These are phyloP conservation scores for Acanthopleura granulata DNA, from an alignment of 2,888 invertebrate species.

Conservation along the genomic window DNA sequence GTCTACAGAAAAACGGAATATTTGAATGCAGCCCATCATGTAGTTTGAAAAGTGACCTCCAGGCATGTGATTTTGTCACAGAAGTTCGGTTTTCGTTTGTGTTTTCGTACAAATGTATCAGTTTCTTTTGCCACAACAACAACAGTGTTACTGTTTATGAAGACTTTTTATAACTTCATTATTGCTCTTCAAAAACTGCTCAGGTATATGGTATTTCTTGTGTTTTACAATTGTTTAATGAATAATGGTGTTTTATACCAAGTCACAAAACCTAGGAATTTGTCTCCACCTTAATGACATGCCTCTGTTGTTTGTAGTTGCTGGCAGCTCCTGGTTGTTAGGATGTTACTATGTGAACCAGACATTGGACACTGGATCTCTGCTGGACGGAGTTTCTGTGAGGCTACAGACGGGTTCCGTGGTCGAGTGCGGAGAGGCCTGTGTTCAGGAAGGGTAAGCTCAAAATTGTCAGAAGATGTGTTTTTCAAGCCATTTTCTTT, in stretches of 20 bases:
- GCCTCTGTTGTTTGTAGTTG: not conserved
- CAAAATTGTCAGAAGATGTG: no score
- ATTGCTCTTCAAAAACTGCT: not conserved
- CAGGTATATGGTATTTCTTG: not conserved
- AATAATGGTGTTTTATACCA: not conserved
- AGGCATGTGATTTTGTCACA: no score
- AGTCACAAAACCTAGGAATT: not conserved
- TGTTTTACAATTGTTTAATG: not conserved
- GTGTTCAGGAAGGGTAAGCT: not conserved
- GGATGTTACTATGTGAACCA: slow-evolving; percentile 1
- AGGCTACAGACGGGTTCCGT: not conserved
- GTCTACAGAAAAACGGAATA: no score
- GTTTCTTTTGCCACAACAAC: no score
- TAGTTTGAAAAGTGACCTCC: no score
- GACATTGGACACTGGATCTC: not conserved
- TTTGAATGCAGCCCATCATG: no score
- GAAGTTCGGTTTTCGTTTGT: no score
- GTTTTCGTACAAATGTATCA: no score
- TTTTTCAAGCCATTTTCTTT: no score
- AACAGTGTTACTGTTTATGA: no score
- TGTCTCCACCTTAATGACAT: not conserved
- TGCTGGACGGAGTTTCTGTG: not conserved
- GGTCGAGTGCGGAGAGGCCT: not conserved
- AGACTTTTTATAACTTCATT: no score
- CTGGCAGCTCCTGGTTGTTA: not conserved